Conservation (phyloP, 2,888 invertebrate species). For the Drosophila picticornis region DNA sequence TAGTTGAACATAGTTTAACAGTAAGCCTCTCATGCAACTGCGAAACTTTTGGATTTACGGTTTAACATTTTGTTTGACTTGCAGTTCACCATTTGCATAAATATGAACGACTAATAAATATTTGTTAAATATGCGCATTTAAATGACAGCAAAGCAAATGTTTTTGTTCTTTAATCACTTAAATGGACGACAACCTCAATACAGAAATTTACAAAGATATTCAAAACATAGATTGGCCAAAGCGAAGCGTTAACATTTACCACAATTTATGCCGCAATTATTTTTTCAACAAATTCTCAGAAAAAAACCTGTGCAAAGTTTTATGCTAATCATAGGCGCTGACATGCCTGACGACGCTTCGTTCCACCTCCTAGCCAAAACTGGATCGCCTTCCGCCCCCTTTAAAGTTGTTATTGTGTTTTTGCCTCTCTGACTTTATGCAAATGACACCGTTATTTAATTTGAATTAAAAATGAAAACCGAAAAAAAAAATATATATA, state of each 20-base stretch:
- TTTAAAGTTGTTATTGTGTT: conserved; percentile 29
- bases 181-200: conserved; percentile 20
- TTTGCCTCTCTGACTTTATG: conserved; percentile 48
- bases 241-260: conserved; percentile 54
- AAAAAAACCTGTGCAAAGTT: conserved; percentile 33
- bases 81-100: conserved; percentile 42
- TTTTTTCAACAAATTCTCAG: conserved; percentile 49
- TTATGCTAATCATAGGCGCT: conserved; percentile 61
- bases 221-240: conserved; percentile 16
- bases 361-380: conserved; percentile 25
- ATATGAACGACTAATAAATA: conserved; percentile 48
- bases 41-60: not conserved
- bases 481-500: conserved; percentile 12
- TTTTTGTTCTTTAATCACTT: conserved; percentile 31
- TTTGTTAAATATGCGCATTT: conserved; percentile 59
- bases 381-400: not conserved
- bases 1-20: conserved; percentile 24
- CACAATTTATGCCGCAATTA: conserved; percentile 72
- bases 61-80: conserved; percentile 34
- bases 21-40: not conserved
- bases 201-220: conserved; percentile 40
- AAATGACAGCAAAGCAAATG: conserved; percentile 47
- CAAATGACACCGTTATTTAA: conserved; percentile 64
- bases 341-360: conserved; percentile 35
- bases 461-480: conserved; percentile 54